A percentile compares a stretch with the other conserved stretches of the same genome.
Evolutionary conservation across 2,113 vertebrate genomes (phyloP).

Genomic region (human): DNA sequence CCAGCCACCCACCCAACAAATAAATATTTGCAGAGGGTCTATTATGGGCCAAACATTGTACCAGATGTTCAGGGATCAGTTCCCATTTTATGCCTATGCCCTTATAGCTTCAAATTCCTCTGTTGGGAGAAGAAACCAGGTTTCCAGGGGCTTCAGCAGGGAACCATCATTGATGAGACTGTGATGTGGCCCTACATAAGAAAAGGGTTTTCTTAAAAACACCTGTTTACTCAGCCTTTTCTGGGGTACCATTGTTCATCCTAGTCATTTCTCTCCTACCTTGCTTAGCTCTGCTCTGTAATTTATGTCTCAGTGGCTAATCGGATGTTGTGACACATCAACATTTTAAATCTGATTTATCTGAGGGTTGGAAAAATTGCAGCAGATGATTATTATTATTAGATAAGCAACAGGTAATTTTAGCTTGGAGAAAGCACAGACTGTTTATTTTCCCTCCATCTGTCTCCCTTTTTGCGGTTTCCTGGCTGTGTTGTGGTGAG

Average conservation of each 20-base stretch:
- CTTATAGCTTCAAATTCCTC: not conserved
- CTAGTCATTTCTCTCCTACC: not conserved
- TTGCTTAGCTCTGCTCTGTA: slow-evolving; percentile 41
- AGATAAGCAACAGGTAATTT: slow-evolving; percentile 40
- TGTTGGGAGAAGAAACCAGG: not conserved
- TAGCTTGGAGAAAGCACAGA: slow-evolving; percentile 56
- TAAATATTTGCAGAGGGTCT: not conserved
- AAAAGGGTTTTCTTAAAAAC: not conserved
- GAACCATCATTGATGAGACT: not conserved
- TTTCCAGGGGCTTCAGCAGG: not conserved
- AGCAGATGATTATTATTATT: slow-evolving; percentile 63
- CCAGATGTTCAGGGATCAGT: not conserved
- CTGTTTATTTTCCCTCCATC: slow-evolving; percentile 68
- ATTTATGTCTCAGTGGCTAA: slow-evolving; percentile 49
- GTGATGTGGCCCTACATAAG: not conserved
- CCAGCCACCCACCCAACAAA: not conserved
- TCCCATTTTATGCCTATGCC: not conserved
- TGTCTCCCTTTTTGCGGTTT: slow-evolving; percentile 45
- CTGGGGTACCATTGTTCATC: not conserved
- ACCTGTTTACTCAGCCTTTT: not conserved
- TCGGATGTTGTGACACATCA: slow-evolving; percentile 54
- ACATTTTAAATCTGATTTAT: slow-evolving; percentile 58
- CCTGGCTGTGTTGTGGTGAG: slow-evolving; percentile 20
- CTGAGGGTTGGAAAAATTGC: slow-evolving; percentile 48
- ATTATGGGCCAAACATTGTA: not conserved